These are phyloP conservation scores for Lasioglossum marginatum DNA, from an alignment of 2,888 invertebrate genomes.

Conservation along the genomic window DNA sequence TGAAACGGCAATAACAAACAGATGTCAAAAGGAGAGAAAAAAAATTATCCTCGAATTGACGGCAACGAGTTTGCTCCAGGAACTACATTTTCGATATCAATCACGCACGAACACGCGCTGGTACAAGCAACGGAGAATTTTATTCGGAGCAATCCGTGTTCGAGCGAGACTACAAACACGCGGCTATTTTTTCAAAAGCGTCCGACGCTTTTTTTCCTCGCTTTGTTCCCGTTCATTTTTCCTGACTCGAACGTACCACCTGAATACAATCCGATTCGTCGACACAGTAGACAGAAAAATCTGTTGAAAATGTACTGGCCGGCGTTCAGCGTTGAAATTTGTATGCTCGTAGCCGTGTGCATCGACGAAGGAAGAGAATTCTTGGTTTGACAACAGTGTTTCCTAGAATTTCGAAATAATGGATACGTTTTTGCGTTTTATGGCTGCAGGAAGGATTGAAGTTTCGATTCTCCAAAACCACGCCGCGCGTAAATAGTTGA, in stretches of 20 bases:
- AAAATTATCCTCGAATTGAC: slow-evolving; percentile 57
- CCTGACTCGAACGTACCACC: slow-evolving; percentile 13
- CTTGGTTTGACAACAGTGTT: not conserved
- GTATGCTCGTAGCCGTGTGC: not conserved
- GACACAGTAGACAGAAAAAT: not conserved
- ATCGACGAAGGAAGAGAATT: not conserved
- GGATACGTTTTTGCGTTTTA: not conserved
- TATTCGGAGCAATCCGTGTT: slow-evolving; percentile 31
- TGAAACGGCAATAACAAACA: slow-evolving; percentile 63
- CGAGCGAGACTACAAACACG: slow-evolving; percentile 22
- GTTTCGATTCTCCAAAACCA: not conserved
- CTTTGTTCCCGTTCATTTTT: slow-evolving; percentile 24
- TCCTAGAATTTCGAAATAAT: not conserved
- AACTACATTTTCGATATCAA: slow-evolving; percentile 69
- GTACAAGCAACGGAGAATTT: slow-evolving; percentile 56
- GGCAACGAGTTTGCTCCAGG: slow-evolving; percentile 58
- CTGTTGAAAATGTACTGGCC: not conserved
- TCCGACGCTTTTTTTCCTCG: not conserved
- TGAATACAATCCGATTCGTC: slow-evolving; percentile 37
- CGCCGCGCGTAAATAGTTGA: not conserved
- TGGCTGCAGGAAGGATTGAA: not conserved
- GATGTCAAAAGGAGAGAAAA: slow-evolving; percentile 24
- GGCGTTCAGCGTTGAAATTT: not conserved
- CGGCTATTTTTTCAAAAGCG: slow-evolving; percentile 45
- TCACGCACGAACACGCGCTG: slow-evolving; percentile 60